Evolutionary conservation across 2,797 vertebrate species (phyloP).

Genomic region (Nyctibius grandis): DNA sequence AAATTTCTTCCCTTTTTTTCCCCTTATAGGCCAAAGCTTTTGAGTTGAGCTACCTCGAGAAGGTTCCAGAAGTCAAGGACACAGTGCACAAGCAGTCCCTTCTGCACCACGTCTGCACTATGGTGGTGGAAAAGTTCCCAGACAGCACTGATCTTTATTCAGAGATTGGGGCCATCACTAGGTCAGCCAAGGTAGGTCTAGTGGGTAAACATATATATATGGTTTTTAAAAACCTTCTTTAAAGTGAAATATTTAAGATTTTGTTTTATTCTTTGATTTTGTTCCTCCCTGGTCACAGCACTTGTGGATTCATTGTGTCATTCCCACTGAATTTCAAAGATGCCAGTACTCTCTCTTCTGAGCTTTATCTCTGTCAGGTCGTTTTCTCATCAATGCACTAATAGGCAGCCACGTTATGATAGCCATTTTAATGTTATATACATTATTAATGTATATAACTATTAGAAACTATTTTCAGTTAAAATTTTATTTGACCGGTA

Average conservation of each 20-base stretch:
- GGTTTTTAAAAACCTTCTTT: not conserved
- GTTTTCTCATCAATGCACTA: slow-evolving; percentile 10
- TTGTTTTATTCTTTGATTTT: not conserved
- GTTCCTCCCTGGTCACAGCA: not conserved
- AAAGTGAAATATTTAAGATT: not conserved
- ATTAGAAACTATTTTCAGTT: not conserved
- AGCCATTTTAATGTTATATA: not conserved
- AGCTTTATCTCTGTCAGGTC: not conserved
- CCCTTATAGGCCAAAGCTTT: slow-evolving; percentile 90
- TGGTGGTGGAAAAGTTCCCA: slow-evolving; percentile 95
- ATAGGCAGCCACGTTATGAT: not conserved
- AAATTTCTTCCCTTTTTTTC: not conserved
- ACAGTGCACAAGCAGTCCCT: slow-evolving; percentile 97
- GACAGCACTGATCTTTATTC: slow-evolving; percentile 97
- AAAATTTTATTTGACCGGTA: not conserved
- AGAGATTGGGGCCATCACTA: slow-evolving; percentile 93
- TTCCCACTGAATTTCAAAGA: slow-evolving; percentile 34
- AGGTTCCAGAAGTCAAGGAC: slow-evolving; percentile 98
- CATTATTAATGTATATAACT: not conserved
- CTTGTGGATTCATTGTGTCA: not conserved
- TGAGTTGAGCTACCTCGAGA: slow-evolving; percentile 97
- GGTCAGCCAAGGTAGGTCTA: slow-evolving; percentile 89
- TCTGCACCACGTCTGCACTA: slow-evolving; percentile 91
- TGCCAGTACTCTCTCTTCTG: not conserved
- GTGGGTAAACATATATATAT: not conserved